These are phyloP conservation scores for Epinephelus awoara DNA, from an alignment of 2,797 vertebrate genomes.

Conservation along the genomic window DNA sequence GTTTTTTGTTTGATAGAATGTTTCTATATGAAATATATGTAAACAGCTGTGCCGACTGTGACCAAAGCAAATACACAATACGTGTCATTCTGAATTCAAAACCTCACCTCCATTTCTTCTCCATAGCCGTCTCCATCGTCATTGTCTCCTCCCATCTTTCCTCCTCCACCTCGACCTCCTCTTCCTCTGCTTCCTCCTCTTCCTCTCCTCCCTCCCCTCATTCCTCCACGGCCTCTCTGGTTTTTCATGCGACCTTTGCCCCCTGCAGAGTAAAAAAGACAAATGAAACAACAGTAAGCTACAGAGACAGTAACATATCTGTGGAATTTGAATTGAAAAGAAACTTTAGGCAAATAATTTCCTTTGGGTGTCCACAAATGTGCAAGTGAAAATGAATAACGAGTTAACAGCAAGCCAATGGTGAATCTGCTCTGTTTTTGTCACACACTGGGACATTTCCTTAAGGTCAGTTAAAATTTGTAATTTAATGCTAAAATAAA, in stretches of 20 bases:
- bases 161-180: constrained; percentile 84
- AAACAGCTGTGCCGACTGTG: too few relatives aligned
- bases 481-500: neutral
- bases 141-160: constrained; percentile 89
- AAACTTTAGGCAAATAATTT: constrained; percentile 8
- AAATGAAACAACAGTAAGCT: neutral
- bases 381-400: constrained; percentile 7
- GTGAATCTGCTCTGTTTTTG: neutral
- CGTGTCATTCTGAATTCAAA: neutral
- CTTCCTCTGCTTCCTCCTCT: constrained; percentile 87
- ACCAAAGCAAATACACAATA: neutral
- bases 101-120: constrained; percentile 92
- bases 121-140: constrained; percentile 91
- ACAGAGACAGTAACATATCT: neutral
- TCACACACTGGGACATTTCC: neutral
- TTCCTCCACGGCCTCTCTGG: constrained; percentile 90
- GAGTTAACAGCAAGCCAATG: neutral
- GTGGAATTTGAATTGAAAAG: constrained; percentile 31
- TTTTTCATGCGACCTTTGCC: constrained; percentile 89
- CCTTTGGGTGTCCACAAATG: neutral
- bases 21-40: too few relatives aligned
- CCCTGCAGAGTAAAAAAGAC: constrained; percentile 74
- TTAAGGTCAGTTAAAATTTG: neutral
- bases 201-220: constrained; percentile 89
- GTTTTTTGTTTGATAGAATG: too few relatives aligned